Conservation (phyloP, 2,113 vertebrate species). For the Hemichromis elongatus region DNA sequence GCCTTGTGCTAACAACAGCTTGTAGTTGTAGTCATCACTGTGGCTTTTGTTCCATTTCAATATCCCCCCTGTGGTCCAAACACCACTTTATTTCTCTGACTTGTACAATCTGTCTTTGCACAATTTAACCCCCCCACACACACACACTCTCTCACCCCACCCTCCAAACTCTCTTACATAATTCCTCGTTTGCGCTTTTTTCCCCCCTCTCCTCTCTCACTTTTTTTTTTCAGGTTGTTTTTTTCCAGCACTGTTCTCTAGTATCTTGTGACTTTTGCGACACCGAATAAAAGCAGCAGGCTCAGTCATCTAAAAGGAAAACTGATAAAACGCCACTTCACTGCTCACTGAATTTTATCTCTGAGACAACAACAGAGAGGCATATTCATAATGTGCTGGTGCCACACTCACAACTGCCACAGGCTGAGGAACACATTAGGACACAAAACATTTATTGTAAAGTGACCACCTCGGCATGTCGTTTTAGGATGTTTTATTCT, state of each 20-base stretch:
- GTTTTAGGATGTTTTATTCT: slow-evolving; percentile 31
- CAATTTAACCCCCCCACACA: background rate
- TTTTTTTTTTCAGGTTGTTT: background rate
- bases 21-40: background rate
- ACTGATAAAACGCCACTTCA: slow-evolving; percentile 26
- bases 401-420: slow-evolving; percentile 9
- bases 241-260: background rate
- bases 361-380: background rate
- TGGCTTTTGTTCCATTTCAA: slow-evolving; percentile 6
- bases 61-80: background rate
- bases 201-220: fast-evolving
- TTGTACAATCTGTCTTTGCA: background rate
- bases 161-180: background rate
- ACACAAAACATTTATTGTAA: slow-evolving; percentile 37
- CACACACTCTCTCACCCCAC: background rate
- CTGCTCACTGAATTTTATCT: slow-evolving; percentile 35
- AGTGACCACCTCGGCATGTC: slow-evolving; percentile 23
- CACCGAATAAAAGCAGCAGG: background rate
- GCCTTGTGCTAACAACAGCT: background rate
- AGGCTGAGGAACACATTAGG: slow-evolving; percentile 36
- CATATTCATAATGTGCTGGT: slow-evolving; percentile 33
- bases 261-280: slow-evolving; percentile 5
- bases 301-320: slow-evolving; percentile 4
- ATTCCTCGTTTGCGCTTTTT: background rate
- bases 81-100: background rate